These are phyloP conservation scores for Gymnopithys bicolor DNA, from an alignment of 2,797 vertebrate species.

Conservation along the genomic window DNA sequence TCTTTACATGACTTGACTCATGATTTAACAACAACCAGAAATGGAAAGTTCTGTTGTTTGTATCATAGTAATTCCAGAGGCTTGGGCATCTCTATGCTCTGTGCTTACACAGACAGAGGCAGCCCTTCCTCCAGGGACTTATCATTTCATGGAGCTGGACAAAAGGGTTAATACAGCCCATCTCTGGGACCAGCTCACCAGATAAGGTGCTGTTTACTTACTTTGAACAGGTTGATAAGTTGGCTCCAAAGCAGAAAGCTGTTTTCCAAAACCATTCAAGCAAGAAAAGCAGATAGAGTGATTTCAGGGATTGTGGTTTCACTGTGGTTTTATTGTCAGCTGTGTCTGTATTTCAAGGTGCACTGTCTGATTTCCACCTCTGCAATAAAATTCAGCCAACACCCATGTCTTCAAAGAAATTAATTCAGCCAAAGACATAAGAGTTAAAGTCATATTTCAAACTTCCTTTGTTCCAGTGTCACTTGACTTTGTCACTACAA, in stretches of 20 bases:
- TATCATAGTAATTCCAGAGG: not conserved
- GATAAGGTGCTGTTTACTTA: not conserved
- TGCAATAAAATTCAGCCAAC: not conserved
- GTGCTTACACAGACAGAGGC: not conserved
- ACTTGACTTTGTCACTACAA: not conserved
- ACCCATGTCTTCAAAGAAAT: not conserved
- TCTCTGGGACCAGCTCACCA: not conserved
- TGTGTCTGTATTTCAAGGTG: not conserved
- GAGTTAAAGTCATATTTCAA: not conserved
- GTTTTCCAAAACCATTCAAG: not conserved
- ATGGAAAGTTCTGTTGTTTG: not conserved
- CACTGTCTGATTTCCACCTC: not conserved
- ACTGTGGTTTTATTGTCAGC: not conserved
- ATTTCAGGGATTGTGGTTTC: not conserved
- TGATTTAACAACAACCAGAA: not conserved
- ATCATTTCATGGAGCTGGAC: not conserved
- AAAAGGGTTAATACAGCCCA: not conserved
- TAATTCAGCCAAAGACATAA: not conserved
- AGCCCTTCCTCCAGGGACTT: not conserved
- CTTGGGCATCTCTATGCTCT: not conserved
- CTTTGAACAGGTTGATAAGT: not conserved
- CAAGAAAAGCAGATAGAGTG: not conserved
- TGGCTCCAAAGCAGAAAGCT: slow-evolving; percentile 5
- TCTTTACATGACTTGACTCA: not conserved
- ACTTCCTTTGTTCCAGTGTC: not conserved